phyloP scores from a whole-genome alignment of 1,140 invertebrate genomes.

The Chrysomallon squamiferum region DNA sequence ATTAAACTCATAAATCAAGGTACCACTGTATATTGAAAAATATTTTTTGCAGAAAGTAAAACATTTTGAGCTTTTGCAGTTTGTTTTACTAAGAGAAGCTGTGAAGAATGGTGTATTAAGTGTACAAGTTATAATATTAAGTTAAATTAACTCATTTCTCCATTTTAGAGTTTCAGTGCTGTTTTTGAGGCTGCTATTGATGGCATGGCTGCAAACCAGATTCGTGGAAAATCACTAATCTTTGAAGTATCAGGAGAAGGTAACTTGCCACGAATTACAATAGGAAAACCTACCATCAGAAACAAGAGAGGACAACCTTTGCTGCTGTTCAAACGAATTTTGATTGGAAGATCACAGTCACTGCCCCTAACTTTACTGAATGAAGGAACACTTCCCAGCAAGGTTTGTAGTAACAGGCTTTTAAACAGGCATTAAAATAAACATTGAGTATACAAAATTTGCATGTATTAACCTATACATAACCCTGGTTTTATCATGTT shows the following conservation, averaged over 20 bases:
- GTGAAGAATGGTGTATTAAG: too few species aligned
- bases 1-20: too few species aligned
- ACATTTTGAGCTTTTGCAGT: too few species aligned
- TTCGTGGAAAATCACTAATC: slow-evolving; percentile 48
- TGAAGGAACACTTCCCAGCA: slow-evolving; percentile 62
- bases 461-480: too few species aligned
- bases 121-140: too few species aligned
- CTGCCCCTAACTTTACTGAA: slow-evolving; percentile 58
- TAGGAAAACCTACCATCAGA: slow-evolving; percentile 56
- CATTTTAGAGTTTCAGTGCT: slow-evolving; percentile 52
- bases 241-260: slow-evolving; percentile 64
- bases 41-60: too few species aligned
- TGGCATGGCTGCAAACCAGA: slow-evolving; percentile 47
- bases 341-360: slow-evolving; percentile 49
- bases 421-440: too few species aligned
- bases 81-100: too few species aligned
- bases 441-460: neutral
- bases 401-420: slow-evolving; percentile 37
- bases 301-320: slow-evolving; percentile 62
- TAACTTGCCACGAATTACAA: slow-evolving; percentile 58
- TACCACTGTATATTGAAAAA: too few species aligned
- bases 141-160: too few species aligned
- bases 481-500: too few species aligned
- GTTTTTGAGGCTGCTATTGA: slow-evolving; percentile 62
- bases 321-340: slow-evolving; percentile 57